These are phyloP conservation scores for Trachelus tabidus DNA, from an alignment of 2,888 invertebrate species.

Conservation along the genomic window DNA sequence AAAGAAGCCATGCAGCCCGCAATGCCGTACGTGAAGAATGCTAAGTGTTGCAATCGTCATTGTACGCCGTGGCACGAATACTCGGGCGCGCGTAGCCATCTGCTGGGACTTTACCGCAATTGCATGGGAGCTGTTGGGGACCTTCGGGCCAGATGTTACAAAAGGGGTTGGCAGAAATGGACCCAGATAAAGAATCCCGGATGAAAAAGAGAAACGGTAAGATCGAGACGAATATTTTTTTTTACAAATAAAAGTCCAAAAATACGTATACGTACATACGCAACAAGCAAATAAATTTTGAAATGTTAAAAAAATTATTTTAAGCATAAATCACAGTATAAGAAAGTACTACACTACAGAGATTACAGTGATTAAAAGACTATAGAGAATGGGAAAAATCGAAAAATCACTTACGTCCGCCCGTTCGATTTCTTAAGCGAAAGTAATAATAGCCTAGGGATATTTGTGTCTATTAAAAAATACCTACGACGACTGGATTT, in stretches of 20 bases:
- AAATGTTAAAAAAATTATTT: no score
- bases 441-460: background rate
- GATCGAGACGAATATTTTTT: background rate
- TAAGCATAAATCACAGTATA: no score
- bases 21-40: constrained; percentile 40
- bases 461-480: background rate
- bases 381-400: no score
- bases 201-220: background rate
- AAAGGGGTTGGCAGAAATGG: constrained; percentile 1
- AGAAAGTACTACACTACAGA: no score
- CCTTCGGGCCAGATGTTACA: constrained; percentile 28
- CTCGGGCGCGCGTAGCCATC: constrained; percentile 32
- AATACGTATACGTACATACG: background rate
- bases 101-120: constrained; percentile 41
- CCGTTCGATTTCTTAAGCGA: background rate
- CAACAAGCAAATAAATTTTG: no score
- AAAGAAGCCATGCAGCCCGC: constrained; percentile 35
- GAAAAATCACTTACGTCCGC: background rate
- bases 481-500: background rate
- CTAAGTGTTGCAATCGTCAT: constrained; percentile 47
- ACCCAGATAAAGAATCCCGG: background rate
- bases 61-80: constrained; percentile 32
- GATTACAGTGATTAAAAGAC: no score
- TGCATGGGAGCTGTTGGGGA: constrained; percentile 19
- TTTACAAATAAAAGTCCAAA: background rate